A percentile compares a stretch with the other conserved stretches of the same genome.
Evolutionary conservation across 1,140 invertebrate species (phyloP).

Genomic region (Popillia japonica): DNA sequence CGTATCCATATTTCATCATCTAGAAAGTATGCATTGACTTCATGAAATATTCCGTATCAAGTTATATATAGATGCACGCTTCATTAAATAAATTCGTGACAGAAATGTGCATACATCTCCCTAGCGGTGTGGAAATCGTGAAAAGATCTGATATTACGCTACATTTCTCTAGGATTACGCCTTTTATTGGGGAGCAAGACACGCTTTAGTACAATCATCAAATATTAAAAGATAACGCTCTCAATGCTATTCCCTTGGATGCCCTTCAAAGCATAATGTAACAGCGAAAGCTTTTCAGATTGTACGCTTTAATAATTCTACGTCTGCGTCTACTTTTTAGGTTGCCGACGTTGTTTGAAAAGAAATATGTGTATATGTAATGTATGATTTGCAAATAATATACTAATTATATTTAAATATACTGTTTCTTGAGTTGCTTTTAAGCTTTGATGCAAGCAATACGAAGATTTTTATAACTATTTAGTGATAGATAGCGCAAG

Average conservation of each 20-base stretch:
- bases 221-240: constrained; percentile 31
- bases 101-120: neutral
- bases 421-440: too few species aligned
- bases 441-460: too few species aligned
- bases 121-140: neutral
- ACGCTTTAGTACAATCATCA: constrained; percentile 25
- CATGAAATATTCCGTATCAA: constrained; percentile 1
- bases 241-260: constrained; percentile 20
- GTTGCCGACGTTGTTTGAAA: too few species aligned
- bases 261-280: constrained; percentile 16
- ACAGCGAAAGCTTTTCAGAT: constrained; percentile 23
- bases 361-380: too few species aligned
- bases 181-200: constrained; percentile 18
- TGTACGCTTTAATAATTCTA: constrained; percentile 24
- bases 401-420: too few species aligned
- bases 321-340: too few species aligned
- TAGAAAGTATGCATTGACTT: neutral
- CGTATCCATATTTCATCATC: neutral
- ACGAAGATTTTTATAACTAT: too few species aligned
- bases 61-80: neutral
- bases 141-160: neutral
- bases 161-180: constrained; percentile 33
- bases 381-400: too few species aligned
- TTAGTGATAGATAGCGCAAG: too few species aligned
- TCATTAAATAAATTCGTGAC: constrained; percentile 5